phyloP scores from a whole-genome alignment of 2,888 invertebrate species.

The Eumerus sabulonum region DNA sequence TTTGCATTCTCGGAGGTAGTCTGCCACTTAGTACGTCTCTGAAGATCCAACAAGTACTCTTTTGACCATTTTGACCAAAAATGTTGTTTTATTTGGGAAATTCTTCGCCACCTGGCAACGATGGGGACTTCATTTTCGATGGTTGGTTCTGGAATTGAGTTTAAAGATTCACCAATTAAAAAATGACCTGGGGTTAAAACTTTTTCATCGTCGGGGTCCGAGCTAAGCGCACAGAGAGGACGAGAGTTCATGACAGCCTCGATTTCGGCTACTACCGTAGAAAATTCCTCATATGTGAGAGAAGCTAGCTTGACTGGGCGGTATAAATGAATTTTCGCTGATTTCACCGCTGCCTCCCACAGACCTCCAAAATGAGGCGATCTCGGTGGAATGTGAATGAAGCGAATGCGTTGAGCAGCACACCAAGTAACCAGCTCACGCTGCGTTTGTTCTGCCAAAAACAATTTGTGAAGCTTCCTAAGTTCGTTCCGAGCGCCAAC shows the following conservation, averaged over 20 bases:
- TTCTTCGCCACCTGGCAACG: no score
- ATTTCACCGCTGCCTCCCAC: conserved; percentile 10
- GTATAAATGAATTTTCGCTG: no score
- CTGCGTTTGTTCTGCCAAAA: not conserved
- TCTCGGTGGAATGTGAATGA: not conserved
- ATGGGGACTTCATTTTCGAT: no score
- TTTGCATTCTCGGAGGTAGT: not conserved
- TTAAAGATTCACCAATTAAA: conserved; percentile 4
- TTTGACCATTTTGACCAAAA: conserved; percentile 22
- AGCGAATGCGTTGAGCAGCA: not conserved
- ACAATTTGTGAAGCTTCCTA: not conserved
- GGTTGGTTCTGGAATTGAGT: no score
- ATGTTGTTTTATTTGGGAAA: not conserved
- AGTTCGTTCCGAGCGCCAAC: conserved; percentile 19
- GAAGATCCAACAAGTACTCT: conserved; percentile 7
- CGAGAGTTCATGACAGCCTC: not conserved
- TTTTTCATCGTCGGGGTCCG: conserved; percentile 1
- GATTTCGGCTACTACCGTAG: conserved; percentile 3
- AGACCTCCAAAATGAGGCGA: conserved; percentile 18
- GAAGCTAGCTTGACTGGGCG: not conserved
- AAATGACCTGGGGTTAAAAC: no score
- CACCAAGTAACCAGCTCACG: not conserved
- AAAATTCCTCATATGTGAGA: no score
- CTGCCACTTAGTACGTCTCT: conserved; percentile 8
- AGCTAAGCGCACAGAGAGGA: not conserved